Conservation (phyloP, 2,888 invertebrate genomes). For the Electrophaes corylata region DNA sequence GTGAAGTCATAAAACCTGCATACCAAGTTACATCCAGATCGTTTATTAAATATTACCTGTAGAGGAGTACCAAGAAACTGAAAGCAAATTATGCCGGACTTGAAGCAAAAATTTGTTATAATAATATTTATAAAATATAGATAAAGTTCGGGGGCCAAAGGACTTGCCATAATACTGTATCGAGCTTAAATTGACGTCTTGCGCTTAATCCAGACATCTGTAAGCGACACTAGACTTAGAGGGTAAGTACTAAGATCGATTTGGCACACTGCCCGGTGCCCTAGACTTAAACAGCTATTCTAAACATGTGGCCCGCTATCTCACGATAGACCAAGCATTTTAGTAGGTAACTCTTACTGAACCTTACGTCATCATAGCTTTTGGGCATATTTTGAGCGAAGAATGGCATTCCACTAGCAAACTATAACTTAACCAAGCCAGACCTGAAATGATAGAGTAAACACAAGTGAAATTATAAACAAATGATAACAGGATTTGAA, state of each 20-base stretch:
- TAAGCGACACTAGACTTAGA: slow-evolving; percentile 33
- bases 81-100: no score
- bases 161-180: slow-evolving; percentile 7
- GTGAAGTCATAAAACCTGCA: no score
- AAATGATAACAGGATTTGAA: no score
- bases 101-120: no score
- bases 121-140: neutral
- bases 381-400: neutral
- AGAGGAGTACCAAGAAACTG: no score
- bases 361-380: neutral
- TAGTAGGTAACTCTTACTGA: neutral
- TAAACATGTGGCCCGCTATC: slow-evolving; percentile 17
- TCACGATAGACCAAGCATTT: neutral
- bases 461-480: no score
- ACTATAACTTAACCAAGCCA: no score
- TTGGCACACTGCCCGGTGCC: slow-evolving; percentile 41
- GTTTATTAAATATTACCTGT: no score
- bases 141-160: neutral
- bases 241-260: slow-evolving; percentile 39
- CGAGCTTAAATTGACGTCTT: slow-evolving; percentile 26
- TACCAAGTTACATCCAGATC: no score
- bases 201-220: slow-evolving; percentile 34
- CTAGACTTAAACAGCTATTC: slow-evolving; percentile 30
- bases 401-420: no score
- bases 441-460: no score